Conservation (phyloP, 2,888 invertebrate genomes). For the Megastigmus dorsalis region DNA sequence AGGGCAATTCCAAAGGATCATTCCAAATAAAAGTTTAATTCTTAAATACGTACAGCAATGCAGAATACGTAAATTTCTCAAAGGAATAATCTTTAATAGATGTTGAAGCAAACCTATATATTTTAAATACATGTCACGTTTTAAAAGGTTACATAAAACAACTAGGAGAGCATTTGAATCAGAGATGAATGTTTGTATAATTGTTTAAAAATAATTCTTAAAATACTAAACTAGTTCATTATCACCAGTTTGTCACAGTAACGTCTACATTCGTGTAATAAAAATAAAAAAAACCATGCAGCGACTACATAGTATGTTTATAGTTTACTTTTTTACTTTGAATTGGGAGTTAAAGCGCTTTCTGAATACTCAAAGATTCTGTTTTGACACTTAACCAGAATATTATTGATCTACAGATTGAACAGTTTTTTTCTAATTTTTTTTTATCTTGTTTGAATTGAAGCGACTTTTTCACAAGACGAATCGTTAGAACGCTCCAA, state of each 20-base stretch:
- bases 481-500: conserved; percentile 21
- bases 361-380: too few species aligned
- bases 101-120: conserved; percentile 21
- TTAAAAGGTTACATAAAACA: conserved; percentile 6
- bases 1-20: conserved; percentile 21
- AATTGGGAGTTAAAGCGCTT: conserved; percentile 19
- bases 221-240: not conserved
- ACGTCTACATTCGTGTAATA: conserved; percentile 9
- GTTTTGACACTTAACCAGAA: too few species aligned
- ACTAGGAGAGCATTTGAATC: conserved; percentile 10
- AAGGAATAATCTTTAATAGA: conserved; percentile 1
- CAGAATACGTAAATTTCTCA: conserved; percentile 1
- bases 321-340: conserved; percentile 3
- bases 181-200: not conserved
- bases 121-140: conserved; percentile 28
- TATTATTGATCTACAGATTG: too few species aligned
- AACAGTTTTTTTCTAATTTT: too few species aligned
- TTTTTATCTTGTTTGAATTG: not conserved
- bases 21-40: conserved; percentile 45
- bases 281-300: conserved; percentile 35
- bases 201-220: too few species aligned
- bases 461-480: not conserved
- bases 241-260: not conserved
- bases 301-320: conserved; percentile 1
- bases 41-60: conserved; percentile 19